phyloP scores from a whole-genome alignment of 2,113 vertebrate genomes.

The Spea multiplicata region DNA sequence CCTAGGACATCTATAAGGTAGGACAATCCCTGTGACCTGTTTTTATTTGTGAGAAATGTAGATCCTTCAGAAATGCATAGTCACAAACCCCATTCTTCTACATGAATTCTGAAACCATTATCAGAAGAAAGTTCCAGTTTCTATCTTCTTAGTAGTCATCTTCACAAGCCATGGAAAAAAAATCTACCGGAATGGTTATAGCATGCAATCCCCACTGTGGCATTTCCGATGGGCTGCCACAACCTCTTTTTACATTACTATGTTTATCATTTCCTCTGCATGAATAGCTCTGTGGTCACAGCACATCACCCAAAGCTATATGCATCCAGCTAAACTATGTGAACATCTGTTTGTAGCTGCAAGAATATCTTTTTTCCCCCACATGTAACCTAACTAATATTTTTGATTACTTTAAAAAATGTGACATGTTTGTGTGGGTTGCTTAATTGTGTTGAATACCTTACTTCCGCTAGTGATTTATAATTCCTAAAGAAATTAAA shows the following conservation, averaged over 20 bases:
- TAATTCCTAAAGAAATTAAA: neutral
- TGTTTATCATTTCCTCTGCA: slow-evolving; percentile 29
- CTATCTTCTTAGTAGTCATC: neutral
- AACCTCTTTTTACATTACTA: slow-evolving; percentile 31
- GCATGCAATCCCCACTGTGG: slow-evolving; percentile 7
- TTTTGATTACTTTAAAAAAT: slow-evolving; percentile 4
- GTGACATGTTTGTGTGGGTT: slow-evolving; percentile 19
- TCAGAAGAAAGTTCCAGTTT: neutral
- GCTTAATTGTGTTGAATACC: slow-evolving; percentile 1
- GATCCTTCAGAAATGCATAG: too few species aligned
- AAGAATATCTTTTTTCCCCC: neutral
- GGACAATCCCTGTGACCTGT: too few species aligned
- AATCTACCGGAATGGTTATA: slow-evolving; percentile 9
- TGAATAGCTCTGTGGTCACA: slow-evolving; percentile 17
- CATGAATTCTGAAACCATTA: neutral
- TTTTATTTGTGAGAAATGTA: too few species aligned
- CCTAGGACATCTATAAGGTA: too few species aligned
- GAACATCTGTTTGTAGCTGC: slow-evolving; percentile 22
- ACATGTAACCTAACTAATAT: neutral
- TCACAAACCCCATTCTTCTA: too few species aligned
- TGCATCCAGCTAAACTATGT: slow-evolving; percentile 6
- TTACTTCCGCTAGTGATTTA: neutral
- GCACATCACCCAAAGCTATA: slow-evolving; percentile 2
- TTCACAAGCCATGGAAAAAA: slow-evolving; percentile 14
- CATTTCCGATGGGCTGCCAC: slow-evolving; percentile 23